Evolutionary conservation across 2,888 invertebrate genomes (phyloP).

Genomic region (Teinopalpus imperialis): DNA sequence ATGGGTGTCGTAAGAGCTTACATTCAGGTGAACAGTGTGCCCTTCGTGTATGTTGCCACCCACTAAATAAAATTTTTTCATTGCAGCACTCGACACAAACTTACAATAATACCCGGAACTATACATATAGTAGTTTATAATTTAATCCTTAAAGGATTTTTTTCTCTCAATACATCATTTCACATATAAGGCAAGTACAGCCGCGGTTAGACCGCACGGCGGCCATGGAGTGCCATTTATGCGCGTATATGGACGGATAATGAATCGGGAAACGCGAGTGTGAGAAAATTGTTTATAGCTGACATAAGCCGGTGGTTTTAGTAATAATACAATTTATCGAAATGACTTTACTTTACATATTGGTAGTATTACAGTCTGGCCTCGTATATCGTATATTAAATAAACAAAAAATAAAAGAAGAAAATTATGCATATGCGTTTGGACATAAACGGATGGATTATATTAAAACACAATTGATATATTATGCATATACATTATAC

Average conservation of each 20-base stretch:
- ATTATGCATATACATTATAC: too few species aligned
- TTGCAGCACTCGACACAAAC: neutral
- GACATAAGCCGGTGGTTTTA: constrained; percentile 28
- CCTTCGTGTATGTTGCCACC: too few species aligned
- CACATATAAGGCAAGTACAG: constrained; percentile 29
- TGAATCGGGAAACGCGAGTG: constrained; percentile 32
- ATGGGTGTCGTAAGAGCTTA: too few species aligned
- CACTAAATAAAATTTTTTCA: neutral
- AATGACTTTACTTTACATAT: too few species aligned
- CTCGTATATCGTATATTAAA: too few species aligned
- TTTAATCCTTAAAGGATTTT: constrained; percentile 19
- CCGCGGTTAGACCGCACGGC: constrained; percentile 34
- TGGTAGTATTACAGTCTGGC: too few species aligned
- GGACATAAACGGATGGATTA: too few species aligned
- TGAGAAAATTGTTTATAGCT: constrained; percentile 35
- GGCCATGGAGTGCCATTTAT: constrained; percentile 31
- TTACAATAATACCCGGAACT: constrained; percentile 18
- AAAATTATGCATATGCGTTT: too few species aligned
- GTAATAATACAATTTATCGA: constrained; percentile 9
- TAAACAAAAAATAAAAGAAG: too few species aligned
- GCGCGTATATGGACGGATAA: constrained; percentile 20
- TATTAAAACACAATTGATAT: too few species aligned
- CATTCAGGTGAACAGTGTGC: too few species aligned
- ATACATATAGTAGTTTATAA: constrained; percentile 1
- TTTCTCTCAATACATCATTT: constrained; percentile 22